Percentiles rank a stretch among this genome's conserved stretches.
Evolutionary conservation across 2,888 invertebrate species (phyloP).

Genomic region (Macroteleia sp.): DNA sequence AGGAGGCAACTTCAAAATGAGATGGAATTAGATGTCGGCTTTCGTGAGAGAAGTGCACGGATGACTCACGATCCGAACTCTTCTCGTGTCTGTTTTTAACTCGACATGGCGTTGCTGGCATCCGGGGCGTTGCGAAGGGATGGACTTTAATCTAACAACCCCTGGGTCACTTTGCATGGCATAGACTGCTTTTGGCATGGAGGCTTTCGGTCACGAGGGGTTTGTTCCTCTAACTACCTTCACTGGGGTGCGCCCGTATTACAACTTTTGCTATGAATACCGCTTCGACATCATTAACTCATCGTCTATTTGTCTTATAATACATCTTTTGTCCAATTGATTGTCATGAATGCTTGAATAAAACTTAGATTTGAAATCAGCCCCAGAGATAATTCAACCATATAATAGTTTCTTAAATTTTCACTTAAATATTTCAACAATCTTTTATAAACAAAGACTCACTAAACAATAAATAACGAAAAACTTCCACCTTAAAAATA

Average conservation of each 20-base stretch:
- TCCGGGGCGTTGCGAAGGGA: slow-evolving; percentile 79
- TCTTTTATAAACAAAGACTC: too few relatives aligned
- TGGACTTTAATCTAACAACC: slow-evolving; percentile 82
- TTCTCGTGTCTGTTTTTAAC: slow-evolving; percentile 80
- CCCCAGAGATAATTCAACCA: too few relatives aligned
- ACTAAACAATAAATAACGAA: too few relatives aligned
- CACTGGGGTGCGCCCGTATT: slow-evolving; percentile 68
- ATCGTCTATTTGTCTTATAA: slow-evolving; percentile 37
- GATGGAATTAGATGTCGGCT: slow-evolving; percentile 42
- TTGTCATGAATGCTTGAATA: slow-evolving; percentile 7
- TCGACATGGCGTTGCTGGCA: slow-evolving; percentile 76
- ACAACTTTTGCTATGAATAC: slow-evolving; percentile 75
- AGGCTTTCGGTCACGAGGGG: slow-evolving; percentile 75
- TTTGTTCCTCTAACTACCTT: slow-evolving; percentile 73
- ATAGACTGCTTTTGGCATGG: slow-evolving; percentile 70
- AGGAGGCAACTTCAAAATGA: slow-evolving; percentile 17
- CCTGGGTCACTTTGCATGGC: slow-evolving; percentile 80
- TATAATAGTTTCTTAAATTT: too few relatives aligned
- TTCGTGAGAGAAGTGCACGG: slow-evolving; percentile 27
- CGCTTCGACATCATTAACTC: slow-evolving; percentile 61
- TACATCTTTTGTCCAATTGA: slow-evolving; percentile 17
- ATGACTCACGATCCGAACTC: slow-evolving; percentile 78
- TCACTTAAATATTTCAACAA: too few relatives aligned
- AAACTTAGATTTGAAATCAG: too few relatives aligned
- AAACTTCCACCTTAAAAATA: too few relatives aligned